phyloP scores from a whole-genome alignment of 2,888 invertebrate genomes.

The Synergus gifuensis region DNA sequence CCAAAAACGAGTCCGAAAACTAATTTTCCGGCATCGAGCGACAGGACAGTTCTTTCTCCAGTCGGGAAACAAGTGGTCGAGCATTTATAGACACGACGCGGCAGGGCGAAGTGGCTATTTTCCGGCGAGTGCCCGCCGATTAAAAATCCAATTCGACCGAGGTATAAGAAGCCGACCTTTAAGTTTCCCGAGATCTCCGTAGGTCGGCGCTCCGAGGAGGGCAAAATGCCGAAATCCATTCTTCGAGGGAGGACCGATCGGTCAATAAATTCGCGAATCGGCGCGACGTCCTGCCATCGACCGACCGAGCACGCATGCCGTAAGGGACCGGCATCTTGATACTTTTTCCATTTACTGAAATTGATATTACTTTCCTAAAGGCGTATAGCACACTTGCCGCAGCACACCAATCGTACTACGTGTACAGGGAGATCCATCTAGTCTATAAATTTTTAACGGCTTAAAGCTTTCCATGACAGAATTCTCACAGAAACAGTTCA shows the following conservation, averaged over 20 bases:
- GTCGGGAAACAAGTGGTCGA: constrained; percentile 69
- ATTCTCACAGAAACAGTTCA: constrained; percentile 26
- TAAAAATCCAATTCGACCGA: constrained; percentile 74
- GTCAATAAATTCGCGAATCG: constrained; percentile 61
- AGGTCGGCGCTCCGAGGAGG: constrained; percentile 42
- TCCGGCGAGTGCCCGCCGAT: constrained; percentile 77
- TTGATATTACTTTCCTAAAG: constrained; percentile 72
- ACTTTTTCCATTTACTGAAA: constrained; percentile 74
- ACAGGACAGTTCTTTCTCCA: constrained; percentile 44
- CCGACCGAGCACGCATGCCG: constrained; percentile 41
- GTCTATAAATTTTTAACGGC: constrained; percentile 59
- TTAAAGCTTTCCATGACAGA: constrained; percentile 47
- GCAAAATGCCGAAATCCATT: constrained; percentile 48
- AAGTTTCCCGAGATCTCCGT: constrained; percentile 41
- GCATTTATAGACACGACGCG: constrained; percentile 72
- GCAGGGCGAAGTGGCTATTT: constrained; percentile 76
- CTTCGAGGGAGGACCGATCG: constrained; percentile 48
- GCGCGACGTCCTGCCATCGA: constrained; percentile 43
- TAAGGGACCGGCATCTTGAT: constrained; percentile 66
- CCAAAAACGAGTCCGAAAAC: constrained; percentile 13
- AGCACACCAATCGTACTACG: constrained; percentile 33
- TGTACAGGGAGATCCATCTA: constrained; percentile 53
- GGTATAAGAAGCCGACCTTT: constrained; percentile 27
- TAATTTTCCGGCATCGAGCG: not conserved
- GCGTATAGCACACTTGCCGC: constrained; percentile 52